Evolutionary conservation across 2,113 vertebrate species (phyloP), one percentile per base, ranked within the genome.

Genomic region (Pedionomus torquatus): DNA sequence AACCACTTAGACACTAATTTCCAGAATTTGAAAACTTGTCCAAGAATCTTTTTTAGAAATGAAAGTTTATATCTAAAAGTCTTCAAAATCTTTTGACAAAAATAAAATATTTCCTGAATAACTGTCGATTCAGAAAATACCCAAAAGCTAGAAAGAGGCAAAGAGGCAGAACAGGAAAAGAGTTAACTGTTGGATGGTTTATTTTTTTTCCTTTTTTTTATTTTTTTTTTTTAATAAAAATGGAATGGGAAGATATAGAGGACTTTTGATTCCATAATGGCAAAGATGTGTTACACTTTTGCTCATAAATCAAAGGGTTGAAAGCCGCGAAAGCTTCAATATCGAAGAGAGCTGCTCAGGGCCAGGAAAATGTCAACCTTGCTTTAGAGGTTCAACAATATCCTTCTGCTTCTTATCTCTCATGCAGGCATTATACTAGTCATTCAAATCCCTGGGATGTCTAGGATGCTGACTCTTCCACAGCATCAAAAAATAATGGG

Each of bases 311-410:
- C 97, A 98, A 98, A 98, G 95, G 74, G 54, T 54, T 76, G 58
- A 78, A 94, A 91, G 83, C 90, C 95, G 96, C 79, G 97, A 97
- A 98, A 95, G 37, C 90, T 97, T 97, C 95, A 97, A 69, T 95
- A 97, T 95, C 7, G 77, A 97, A 97, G 64, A 95, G 72, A 95
- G 90, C 89, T 96, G 93, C 93, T 97, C 93, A 96, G 95, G 97
- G 97, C 92, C 93, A 96, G 92, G 65, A 97, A 97, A 98, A 98
- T 95, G 96, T 97, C 96, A 98, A 89, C 74, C 63, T 96, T 98
- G 93, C 97, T 98, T 98, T 96, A 97, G 95, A 97, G 78, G 96
- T 97, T 97, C 95, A 96, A 95, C 92, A 97, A 94, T 97, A 95
- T 85, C 93, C 88, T 93, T 96, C 92, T 95, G 80, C 96, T 97